Conservation (phyloP, 2,797 vertebrate species). For the Iguana delicatissima region DNA sequence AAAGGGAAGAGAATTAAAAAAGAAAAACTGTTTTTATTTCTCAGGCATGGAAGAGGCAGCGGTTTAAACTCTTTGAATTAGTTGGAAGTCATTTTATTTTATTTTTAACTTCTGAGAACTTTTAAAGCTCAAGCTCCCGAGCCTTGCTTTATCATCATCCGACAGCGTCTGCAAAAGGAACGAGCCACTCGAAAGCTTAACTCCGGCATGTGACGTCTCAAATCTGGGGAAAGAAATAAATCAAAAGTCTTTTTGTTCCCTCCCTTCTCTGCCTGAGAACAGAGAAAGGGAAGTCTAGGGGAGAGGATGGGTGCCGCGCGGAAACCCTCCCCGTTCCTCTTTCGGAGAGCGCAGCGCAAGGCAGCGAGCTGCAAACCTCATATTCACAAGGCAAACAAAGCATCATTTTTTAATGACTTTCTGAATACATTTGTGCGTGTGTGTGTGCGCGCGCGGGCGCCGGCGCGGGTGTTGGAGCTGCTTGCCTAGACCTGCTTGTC, state of each 20-base stretch:
- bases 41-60: constrained; percentile 14
- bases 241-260: constrained; percentile 56
- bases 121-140: constrained; percentile 67
- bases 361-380: constrained; percentile 82
- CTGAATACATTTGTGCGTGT: constrained; percentile 86
- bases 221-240: constrained; percentile 57
- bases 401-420: constrained; percentile 96
- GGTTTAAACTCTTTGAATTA: constrained; percentile 71
- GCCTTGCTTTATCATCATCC: constrained; percentile 56
- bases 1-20: not conserved
- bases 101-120: constrained; percentile 68
- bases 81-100: constrained; percentile 69
- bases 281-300: not conserved
- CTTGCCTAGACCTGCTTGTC: constrained; percentile 89
- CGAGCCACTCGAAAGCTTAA: constrained; percentile 49
- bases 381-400: constrained; percentile 97
- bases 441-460: constrained; percentile 80
- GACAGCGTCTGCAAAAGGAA: constrained; percentile 55
- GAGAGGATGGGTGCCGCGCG: constrained; percentile 59
- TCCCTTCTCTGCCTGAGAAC: constrained; percentile 39
- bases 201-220: constrained; percentile 61
- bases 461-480: constrained; percentile 69
- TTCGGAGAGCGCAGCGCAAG: constrained; percentile 79
- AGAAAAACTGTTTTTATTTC: not conserved
- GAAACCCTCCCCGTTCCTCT: constrained; percentile 80